phyloP scores from a whole-genome alignment of 2,888 invertebrate species.

The Heliconius ismenius region DNA sequence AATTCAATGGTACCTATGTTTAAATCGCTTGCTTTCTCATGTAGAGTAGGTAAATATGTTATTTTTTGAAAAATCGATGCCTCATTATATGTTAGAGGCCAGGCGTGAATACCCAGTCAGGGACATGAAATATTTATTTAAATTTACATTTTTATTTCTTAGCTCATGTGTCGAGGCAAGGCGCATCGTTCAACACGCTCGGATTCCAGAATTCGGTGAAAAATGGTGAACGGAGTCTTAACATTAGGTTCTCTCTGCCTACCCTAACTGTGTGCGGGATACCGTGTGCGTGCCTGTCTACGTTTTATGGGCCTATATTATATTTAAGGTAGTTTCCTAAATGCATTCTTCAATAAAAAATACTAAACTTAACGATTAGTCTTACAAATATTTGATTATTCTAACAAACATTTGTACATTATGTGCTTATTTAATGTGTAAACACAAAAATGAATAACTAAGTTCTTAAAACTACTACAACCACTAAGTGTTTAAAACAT shows the following conservation, averaged over 20 bases:
- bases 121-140: too few species aligned
- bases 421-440: not conserved
- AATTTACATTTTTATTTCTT: too few species aligned
- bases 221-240: too few species aligned
- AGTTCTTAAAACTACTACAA: too few species aligned
- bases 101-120: too few species aligned
- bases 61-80: conserved; percentile 5
- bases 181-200: too few species aligned
- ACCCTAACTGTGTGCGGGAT: not conserved
- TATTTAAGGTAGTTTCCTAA: not conserved
- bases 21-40: not conserved
- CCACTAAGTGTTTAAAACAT: not conserved
- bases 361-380: not conserved
- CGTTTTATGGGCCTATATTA: not conserved
- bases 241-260: too few species aligned
- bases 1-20: conserved; percentile 4
- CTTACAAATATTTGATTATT: conserved; percentile 10
- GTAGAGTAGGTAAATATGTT: not conserved
- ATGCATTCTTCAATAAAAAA: conserved; percentile 4
- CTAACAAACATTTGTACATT: too few species aligned
- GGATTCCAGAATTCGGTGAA: too few species aligned
- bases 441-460: not conserved
- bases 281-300: not conserved
- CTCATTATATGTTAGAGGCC: not conserved
- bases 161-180: too few species aligned